These are phyloP conservation scores for Agapostemon virescens DNA, from an alignment of 2,888 invertebrate genomes.

Conservation along the genomic window DNA sequence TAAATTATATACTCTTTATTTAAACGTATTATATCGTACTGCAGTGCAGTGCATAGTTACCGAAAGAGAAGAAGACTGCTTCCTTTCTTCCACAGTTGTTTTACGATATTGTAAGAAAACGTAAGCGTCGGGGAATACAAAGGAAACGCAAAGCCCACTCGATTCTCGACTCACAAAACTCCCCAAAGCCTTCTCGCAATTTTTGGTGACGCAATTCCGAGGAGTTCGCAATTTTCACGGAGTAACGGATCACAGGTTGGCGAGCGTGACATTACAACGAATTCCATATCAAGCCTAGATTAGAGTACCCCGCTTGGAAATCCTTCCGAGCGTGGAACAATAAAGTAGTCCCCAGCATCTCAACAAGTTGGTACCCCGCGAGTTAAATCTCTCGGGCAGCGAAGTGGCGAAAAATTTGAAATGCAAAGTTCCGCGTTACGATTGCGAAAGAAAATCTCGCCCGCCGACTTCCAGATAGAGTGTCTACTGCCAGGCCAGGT, in stretches of 20 bases:
- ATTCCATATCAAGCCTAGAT: constrained; percentile 5
- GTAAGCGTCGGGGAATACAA: neutral
- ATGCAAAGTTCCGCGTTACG: constrained; percentile 21
- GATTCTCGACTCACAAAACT: neutral
- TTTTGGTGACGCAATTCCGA: neutral
- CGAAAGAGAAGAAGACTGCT: neutral
- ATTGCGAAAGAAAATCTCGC: constrained; percentile 14
- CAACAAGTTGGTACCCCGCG: constrained; percentile 19
- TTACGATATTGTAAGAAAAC: neutral
- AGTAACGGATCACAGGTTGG: neutral
- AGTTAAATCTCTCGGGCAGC: constrained; percentile 9
- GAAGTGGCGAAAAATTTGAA: constrained; percentile 21
- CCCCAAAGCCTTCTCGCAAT: neutral
- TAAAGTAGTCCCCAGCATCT: constrained; percentile 16
- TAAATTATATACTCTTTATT: neutral
- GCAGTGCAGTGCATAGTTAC: neutral
- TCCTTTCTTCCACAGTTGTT: neutral
- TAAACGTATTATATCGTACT: neutral
- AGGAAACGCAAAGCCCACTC: neutral
- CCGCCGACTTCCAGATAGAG: constrained; percentile 6
- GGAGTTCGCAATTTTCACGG: neutral
- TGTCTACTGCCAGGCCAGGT: neutral
- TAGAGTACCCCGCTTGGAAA: constrained; percentile 3
- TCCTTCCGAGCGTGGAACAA: constrained; percentile 15
- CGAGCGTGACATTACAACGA: neutral